phyloP scores from a whole-genome alignment of 1,140 invertebrate species.

The Ridgeia piscesae region DNA sequence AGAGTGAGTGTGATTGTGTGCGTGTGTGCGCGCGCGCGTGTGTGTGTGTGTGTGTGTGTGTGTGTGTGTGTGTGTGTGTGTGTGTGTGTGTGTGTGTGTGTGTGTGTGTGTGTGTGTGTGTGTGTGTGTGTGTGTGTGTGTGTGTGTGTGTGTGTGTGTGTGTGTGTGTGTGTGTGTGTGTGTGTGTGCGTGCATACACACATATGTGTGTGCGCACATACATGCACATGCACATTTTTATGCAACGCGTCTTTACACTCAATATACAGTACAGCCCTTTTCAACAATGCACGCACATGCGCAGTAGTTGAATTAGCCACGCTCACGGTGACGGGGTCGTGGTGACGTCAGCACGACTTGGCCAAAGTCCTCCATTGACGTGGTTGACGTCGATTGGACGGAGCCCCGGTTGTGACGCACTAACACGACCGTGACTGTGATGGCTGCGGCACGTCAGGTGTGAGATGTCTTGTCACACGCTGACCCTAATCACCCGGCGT shows the following conservation, averaged over 20 bases:
- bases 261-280: too few relatives aligned
- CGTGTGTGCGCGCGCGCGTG: too few relatives aligned
- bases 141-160: slow-evolving; percentile 38
- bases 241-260: too few relatives aligned
- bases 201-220: slow-evolving; percentile 21
- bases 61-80: slow-evolving; percentile 31
- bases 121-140: slow-evolving; percentile 39
- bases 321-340: too few relatives aligned
- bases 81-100: slow-evolving; percentile 34
- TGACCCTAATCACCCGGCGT: neutral
- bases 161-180: slow-evolving; percentile 31
- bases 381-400: too few relatives aligned
- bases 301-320: too few relatives aligned
- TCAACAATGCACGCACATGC: too few relatives aligned
- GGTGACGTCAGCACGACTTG: too few relatives aligned
- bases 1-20: too few relatives aligned
- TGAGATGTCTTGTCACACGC: neutral
- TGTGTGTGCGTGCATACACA: slow-evolving; percentile 27
- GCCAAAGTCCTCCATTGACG: too few relatives aligned
- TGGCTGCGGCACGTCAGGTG: neutral
- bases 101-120: slow-evolving; percentile 35
- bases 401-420: neutral
- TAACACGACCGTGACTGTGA: neutral
- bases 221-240: neutral
- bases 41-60: slow-evolving; percentile 28